phyloP scores from a whole-genome alignment of 2,113 vertebrate genomes.

The Rhinopomastus cyanomelas region DNA sequence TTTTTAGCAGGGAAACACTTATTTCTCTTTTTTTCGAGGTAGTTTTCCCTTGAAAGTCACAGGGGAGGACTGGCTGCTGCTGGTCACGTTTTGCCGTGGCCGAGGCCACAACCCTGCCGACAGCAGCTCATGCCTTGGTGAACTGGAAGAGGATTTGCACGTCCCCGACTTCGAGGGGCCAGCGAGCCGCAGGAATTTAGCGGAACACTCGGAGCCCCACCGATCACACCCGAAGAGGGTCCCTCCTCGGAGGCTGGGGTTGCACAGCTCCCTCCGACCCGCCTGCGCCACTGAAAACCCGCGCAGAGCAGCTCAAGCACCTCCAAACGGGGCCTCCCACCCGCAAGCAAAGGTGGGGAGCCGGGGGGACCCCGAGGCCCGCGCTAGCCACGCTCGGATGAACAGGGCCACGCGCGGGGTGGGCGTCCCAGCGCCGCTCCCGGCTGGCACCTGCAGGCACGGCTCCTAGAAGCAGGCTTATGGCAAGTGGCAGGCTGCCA shows the following conservation, averaged over 20 bases:
- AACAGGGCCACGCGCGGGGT: not conserved
- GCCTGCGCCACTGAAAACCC: not conserved
- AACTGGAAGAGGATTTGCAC: not conserved
- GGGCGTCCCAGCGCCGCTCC: not conserved
- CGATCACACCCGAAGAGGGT: not conserved
- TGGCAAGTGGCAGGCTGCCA: not conserved
- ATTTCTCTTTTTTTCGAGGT: not conserved
- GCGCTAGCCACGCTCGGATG: no score
- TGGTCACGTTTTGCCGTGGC: not conserved
- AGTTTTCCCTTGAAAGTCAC: not conserved
- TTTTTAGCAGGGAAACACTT: not conserved
- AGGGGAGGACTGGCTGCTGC: not conserved
- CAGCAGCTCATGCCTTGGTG: rapidly evolving
- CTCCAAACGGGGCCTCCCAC: not conserved
- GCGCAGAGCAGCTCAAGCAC: not conserved
- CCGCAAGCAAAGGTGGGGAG: not conserved
- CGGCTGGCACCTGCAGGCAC: not conserved
- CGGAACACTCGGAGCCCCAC: not conserved
- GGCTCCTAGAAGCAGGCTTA: not conserved
- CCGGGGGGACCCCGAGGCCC: no score
- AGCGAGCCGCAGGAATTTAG: not conserved
- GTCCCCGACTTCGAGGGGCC: not conserved
- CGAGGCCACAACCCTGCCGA: not conserved
- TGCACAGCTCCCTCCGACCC: not conserved
- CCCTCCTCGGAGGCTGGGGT: not conserved